Percentiles rank a stretch among this genome's conserved stretches.
Evolutionary conservation across 2,888 invertebrate species (phyloP).

Genomic region (Esperia sulphurella): DNA sequence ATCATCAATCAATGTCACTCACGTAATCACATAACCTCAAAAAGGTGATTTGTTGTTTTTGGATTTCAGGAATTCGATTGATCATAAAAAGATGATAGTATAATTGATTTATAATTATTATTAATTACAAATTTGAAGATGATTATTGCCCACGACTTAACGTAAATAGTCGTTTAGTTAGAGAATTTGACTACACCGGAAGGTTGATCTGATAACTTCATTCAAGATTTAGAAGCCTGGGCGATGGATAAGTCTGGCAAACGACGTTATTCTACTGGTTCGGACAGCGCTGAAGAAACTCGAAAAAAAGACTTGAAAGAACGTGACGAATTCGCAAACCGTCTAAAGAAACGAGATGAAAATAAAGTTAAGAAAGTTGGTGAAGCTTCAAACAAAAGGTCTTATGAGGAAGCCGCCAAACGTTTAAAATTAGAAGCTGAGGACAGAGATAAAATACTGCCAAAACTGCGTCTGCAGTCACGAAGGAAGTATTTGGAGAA

Average conservation of each 20-base stretch:
- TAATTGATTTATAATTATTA: no score
- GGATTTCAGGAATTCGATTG: no score
- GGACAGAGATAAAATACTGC: slow-evolving; percentile 91
- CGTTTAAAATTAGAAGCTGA: slow-evolving; percentile 92
- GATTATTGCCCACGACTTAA: no score
- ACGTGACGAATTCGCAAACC: slow-evolving; percentile 94
- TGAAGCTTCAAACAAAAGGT: slow-evolving; percentile 82
- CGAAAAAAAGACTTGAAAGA: slow-evolving; percentile 92
- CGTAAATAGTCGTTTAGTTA: no score
- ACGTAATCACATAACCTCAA: no score
- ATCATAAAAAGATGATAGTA: no score
- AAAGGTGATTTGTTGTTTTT: no score
- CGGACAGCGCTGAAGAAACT: slow-evolving; percentile 88
- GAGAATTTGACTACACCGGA: no score
- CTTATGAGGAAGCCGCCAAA: slow-evolving; percentile 93
- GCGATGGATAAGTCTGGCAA: slow-evolving; percentile 59
- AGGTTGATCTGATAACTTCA: no score
- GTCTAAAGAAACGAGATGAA: slow-evolving; percentile 94
- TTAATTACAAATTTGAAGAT: no score
- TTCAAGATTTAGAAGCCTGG: background rate
- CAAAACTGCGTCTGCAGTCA: slow-evolving; percentile 93
- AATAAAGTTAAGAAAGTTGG: slow-evolving; percentile 90
- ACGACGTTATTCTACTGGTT: slow-evolving; percentile 75
- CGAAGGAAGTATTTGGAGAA: slow-evolving; percentile 96
- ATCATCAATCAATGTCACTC: no score